phyloP scores from a whole-genome alignment of 2,797 vertebrate species.

The Pitangus sulphuratus region DNA sequence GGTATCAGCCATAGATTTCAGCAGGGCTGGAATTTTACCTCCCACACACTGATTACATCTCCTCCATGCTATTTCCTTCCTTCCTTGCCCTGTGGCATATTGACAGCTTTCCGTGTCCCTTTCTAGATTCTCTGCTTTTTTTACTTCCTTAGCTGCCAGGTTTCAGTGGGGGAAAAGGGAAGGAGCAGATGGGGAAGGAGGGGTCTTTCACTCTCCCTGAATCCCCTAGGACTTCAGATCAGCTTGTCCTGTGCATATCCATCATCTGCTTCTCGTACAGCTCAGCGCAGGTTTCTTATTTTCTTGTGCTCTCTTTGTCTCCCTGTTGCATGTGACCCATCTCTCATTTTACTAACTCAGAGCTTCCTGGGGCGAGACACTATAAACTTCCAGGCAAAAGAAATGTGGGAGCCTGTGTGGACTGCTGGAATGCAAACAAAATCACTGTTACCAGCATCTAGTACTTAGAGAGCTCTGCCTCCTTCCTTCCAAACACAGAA shows the following conservation, averaged over 20 bases:
- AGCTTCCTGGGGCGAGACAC: not conserved
- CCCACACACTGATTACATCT: not conserved
- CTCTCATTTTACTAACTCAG: not conserved
- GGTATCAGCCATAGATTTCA: not conserved
- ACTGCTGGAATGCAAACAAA: not conserved
- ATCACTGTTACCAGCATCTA: not conserved
- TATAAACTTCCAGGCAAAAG: not conserved
- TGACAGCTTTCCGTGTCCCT: not conserved
- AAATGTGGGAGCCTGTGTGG: not conserved
- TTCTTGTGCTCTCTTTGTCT: not conserved
- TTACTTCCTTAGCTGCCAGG: not conserved
- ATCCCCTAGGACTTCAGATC: not conserved
- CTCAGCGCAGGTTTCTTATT: not conserved
- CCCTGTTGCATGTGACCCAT: not conserved
- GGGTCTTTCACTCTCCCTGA: not conserved
- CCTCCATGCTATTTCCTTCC: not conserved
- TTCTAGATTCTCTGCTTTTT: not conserved
- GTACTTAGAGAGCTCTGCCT: not conserved
- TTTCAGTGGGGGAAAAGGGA: not conserved
- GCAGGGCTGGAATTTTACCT: not conserved
- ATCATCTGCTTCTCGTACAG: not conserved
- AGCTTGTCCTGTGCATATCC: not conserved
- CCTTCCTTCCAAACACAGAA: not conserved
- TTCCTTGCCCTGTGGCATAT: not conserved
- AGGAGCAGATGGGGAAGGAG: not conserved